Percentiles rank a stretch among this genome's conserved stretches.
These are phyloP conservation scores for Oncorhynchus gorbuscha DNA, from an alignment of 2,113 vertebrate genomes.

Conservation along the genomic window DNA sequence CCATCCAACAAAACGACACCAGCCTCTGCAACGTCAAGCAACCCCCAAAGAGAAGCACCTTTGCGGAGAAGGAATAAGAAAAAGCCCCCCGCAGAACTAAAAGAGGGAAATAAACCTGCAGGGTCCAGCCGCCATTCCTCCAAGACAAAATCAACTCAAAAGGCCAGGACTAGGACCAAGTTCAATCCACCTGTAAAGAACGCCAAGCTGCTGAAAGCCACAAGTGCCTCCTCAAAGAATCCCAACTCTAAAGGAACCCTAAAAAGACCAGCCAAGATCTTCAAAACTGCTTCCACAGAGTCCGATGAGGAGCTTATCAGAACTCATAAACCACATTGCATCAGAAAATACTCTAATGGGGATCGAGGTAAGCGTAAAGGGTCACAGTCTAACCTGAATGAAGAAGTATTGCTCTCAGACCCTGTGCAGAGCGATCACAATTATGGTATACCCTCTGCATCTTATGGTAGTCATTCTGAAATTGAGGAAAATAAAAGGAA, in stretches of 20 bases:
- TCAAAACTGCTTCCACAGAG: conserved; percentile 44
- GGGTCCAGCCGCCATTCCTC: conserved; percentile 40
- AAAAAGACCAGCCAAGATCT: conserved; percentile 51
- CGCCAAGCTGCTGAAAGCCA: conserved; percentile 60
- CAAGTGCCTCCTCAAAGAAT: conserved; percentile 58
- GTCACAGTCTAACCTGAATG: conserved; percentile 17
- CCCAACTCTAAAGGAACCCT: conserved; percentile 50
- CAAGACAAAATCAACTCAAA: conserved; percentile 30
- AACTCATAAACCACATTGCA: conserved; percentile 45
- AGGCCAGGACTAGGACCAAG: conserved; percentile 43
- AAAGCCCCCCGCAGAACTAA: conserved; percentile 42
- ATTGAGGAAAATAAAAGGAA: conserved; percentile 21
- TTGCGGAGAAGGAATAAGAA: conserved; percentile 62
- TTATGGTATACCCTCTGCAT: conserved; percentile 62
- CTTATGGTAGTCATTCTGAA: conserved; percentile 24
- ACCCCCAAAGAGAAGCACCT: conserved; percentile 48
- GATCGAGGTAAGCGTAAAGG: conserved; percentile 58
- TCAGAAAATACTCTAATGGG: conserved; percentile 56
- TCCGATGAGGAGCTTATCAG: conserved; percentile 53
- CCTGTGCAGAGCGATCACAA: conserved; percentile 69
- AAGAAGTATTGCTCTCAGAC: conserved; percentile 32
- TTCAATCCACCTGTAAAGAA: conserved; percentile 59
- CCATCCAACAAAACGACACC: conserved; percentile 50
- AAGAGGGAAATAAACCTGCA: conserved; percentile 46
- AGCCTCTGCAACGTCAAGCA: conserved; percentile 43